These are phyloP conservation scores for Bungarus multicinctus DNA, from an alignment of 2,113 vertebrate species.

Conservation along the genomic window DNA sequence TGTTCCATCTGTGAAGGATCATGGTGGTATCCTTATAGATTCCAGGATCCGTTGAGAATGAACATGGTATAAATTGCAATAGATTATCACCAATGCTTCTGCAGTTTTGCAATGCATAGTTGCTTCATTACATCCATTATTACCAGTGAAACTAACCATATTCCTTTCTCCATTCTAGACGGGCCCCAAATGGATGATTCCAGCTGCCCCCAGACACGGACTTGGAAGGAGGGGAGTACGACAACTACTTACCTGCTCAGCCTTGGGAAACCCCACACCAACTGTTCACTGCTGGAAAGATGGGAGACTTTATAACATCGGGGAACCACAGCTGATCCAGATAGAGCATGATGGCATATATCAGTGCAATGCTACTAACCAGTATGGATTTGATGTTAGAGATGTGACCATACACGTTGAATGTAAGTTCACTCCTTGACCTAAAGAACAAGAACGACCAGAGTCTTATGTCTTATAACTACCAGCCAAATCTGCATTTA, in stretches of 20 bases:
- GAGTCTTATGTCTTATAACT: background rate
- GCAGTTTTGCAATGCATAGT: background rate
- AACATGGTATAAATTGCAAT: background rate
- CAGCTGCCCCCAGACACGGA: slow-evolving; percentile 37
- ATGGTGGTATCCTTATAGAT: background rate
- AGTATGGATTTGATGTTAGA: background rate
- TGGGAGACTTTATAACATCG: background rate
- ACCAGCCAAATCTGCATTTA: background rate
- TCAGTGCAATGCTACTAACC: slow-evolving; percentile 26
- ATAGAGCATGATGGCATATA: slow-evolving; percentile 26
- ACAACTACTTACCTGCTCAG: slow-evolving; percentile 38
- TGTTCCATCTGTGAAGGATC: background rate
- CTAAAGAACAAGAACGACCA: background rate
- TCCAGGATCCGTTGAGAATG: background rate
- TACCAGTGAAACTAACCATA: background rate
- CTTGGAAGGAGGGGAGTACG: slow-evolving; percentile 26
- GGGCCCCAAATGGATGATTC: slow-evolving; percentile 35
- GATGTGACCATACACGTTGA: slow-evolving; percentile 24
- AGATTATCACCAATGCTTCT: too few species aligned
- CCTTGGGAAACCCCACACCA: slow-evolving; percentile 49
- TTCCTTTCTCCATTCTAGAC: slow-evolving; percentile 32
- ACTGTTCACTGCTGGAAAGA: slow-evolving; percentile 25
- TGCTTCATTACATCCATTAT: background rate
- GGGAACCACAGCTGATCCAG: background rate
- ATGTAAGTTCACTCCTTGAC: slow-evolving; percentile 42